Percentiles rank a stretch among this genome's conserved stretches.
These are phyloP conservation scores for Melanotaenia duboulayi DNA, from an alignment of 2,113 vertebrate species.

Conservation along the genomic window DNA sequence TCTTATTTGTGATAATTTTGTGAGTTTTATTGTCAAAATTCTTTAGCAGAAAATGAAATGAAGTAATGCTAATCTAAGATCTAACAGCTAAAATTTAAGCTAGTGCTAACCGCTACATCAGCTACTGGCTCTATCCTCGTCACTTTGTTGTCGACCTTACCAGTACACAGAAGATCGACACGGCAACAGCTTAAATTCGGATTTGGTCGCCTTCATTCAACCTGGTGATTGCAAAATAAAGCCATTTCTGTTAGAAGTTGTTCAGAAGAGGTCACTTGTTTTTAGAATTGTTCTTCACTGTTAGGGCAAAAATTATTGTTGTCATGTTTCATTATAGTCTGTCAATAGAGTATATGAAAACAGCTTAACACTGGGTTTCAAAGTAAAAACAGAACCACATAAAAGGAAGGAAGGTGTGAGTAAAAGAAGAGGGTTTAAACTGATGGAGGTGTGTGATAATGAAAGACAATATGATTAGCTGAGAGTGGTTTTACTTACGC, in stretches of 20 bases:
- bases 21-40: neutral
- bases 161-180: conserved; percentile 30
- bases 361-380: neutral
- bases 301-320: neutral
- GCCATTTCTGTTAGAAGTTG: conserved; percentile 18
- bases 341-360: neutral
- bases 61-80: conserved; percentile 2
- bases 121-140: conserved; percentile 1
- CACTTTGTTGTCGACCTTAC: conserved; percentile 62
- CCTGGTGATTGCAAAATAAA: conserved; percentile 75
- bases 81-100: conserved; percentile 3
- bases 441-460: neutral
- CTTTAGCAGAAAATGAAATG: neutral
- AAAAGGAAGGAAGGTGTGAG: conserved; percentile 3
- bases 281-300: neutral
- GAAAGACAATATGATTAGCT: neutral
- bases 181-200: conserved; percentile 72
- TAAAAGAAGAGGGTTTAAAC: neutral
- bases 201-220: conserved; percentile 81
- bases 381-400: neutral
- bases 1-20: neutral
- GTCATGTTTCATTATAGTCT: neutral
- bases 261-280: neutral
- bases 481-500: conserved; percentile 86
- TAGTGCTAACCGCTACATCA: neutral